Evolutionary conservation across 2,797 vertebrate species (phyloP), one percentile per base, ranked within the genome.

Genomic region (Gobionotothen gibberifrons): DNA sequence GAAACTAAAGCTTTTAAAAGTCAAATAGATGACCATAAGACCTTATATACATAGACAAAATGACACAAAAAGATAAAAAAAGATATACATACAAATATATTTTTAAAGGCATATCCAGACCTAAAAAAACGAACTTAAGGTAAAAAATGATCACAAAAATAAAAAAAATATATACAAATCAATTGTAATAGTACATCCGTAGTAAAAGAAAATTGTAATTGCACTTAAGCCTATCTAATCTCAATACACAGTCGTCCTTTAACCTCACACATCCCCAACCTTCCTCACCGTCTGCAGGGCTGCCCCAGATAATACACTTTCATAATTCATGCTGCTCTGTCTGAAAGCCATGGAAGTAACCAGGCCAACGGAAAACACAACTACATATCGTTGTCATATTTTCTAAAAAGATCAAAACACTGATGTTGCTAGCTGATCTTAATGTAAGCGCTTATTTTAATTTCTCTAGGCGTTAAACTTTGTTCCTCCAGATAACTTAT

Each of bases 241-340:
- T 47, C 48, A 74, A 32, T 3, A 63, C 72, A 4, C 65, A 44
- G 43, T 7, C 53, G 58, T 67, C 11, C 26, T 61, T 56, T 72
- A 19, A 12, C 74, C 39, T 60, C 12, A 17, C 47, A 61, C 46
- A 69, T 39, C 26, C 17, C 74, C 53, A 1, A 15, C 26, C 49
- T 2, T 16, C 44, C 9, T 55, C 19, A 4, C 54, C 29, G 29
- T 63, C 55, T 72, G 22, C 32, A 36, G 49, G 17, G 22, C 76
- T 74, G 85, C 58, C 78, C 90, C 75, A 88, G 15, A 90, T 87
- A 81, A 65, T 19, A 43, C 9, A 66, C 52, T 60, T 91, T 72
- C 75, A 87, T 92, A 74, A 91, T 90, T 92, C 79, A 92, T 88
- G 75, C 60, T 12, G n/a, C 32, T 22, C 66, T 29, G 57, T 51